Evolutionary conservation across 1,140 invertebrate species (phyloP).

Genomic region (Phymorhynchus buccinoides): DNA sequence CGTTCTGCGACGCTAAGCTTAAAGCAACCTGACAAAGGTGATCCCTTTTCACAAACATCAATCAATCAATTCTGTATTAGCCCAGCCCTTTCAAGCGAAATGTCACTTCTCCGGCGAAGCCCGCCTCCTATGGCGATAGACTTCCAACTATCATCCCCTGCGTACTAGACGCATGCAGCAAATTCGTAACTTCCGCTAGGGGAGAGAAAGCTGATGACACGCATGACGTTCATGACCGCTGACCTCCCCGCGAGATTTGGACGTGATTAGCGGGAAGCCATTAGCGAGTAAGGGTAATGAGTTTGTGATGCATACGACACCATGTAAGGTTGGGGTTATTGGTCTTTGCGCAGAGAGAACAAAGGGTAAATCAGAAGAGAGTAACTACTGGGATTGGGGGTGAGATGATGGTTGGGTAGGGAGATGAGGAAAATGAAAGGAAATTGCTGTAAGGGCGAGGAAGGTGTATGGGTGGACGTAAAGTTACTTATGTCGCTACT

Average conservation of each 20-base stretch:
- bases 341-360: not conserved
- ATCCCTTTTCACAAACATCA: not conserved
- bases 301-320: conserved; percentile 6
- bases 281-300: not conserved
- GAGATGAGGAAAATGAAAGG: too few species aligned
- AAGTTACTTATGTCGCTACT: too few species aligned
- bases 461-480: too few species aligned
- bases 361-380: not conserved
- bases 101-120: not conserved
- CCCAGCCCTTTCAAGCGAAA: not conserved
- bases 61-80: not conserved
- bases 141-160: conserved; percentile 1
- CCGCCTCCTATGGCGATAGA: not conserved
- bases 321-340: not conserved
- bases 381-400: too few species aligned
- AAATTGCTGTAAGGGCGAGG: too few species aligned
- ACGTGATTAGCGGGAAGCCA: conserved; percentile 1
- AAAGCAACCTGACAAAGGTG: too few species aligned
- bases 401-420: too few species aligned
- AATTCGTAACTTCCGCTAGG: not conserved
- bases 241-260: conserved; percentile 14
- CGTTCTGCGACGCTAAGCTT: too few species aligned
- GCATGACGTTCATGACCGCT: not conserved
- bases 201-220: not conserved
- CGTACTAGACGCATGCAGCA: not conserved